A percentile compares a stretch with the other conserved stretches of the same genome.
Evolutionary conservation across 2,113 vertebrate species (phyloP).

Genomic region (Neopipo cinnamomea): DNA sequence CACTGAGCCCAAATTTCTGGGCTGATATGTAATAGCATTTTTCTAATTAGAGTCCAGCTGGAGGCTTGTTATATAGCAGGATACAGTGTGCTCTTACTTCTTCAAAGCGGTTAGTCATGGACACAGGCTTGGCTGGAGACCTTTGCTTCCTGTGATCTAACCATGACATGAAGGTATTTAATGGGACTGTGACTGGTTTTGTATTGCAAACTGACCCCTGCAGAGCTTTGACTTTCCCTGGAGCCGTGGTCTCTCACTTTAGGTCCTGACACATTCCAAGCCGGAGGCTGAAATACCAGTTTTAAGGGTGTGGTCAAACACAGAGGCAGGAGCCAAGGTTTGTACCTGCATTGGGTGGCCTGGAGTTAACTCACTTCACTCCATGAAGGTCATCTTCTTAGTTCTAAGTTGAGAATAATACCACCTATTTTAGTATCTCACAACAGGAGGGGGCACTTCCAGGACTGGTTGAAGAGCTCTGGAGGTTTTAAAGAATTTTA

Average conservation of each 20-base stretch:
- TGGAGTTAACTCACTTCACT: not conserved
- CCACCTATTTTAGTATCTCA: not conserved
- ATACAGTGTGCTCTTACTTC: not conserved
- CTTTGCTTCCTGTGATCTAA: not conserved
- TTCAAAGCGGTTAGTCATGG: not conserved
- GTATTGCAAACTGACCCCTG: not conserved
- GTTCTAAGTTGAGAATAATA: not conserved
- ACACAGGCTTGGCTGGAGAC: not conserved
- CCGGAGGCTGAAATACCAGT: not conserved
- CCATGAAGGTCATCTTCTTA: not conserved
- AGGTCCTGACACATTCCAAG: not conserved
- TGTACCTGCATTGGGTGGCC: not conserved
- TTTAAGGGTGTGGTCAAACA: not conserved
- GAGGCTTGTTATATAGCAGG: not conserved
- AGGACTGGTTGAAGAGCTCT: not conserved
- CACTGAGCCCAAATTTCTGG: not conserved
- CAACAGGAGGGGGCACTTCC: not conserved
- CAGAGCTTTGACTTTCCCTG: not conserved
- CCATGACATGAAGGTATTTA: not conserved
- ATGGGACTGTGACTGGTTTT: not conserved
- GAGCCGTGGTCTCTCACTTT: not conserved
- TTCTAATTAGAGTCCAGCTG: not conserved
- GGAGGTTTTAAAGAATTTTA: not conserved
- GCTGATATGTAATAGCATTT: not conserved
- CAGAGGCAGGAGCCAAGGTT: not conserved